Evolutionary conservation across 1,140 invertebrate species (phyloP).

Genomic region (Macrocentrus cingulum): DNA sequence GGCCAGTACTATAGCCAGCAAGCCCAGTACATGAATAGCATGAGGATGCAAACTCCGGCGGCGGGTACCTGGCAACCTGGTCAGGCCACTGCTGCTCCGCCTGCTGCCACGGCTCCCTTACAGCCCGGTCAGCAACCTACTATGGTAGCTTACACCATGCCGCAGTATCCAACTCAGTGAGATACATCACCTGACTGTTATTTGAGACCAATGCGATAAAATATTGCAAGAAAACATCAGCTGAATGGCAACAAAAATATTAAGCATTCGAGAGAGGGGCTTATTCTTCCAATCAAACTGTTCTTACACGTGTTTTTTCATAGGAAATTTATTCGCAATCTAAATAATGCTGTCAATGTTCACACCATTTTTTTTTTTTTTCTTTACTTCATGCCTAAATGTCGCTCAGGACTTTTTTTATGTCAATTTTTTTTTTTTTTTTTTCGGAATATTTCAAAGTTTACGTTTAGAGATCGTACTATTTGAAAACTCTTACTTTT

Average conservation of each 20-base stretch:
- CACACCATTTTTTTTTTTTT: no score
- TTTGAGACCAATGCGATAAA: background rate
- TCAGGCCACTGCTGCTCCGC: slow-evolving; percentile 55
- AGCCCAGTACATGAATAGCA: slow-evolving; percentile 59
- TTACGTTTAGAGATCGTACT: no score
- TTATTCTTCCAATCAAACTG: slow-evolving; percentile 11
- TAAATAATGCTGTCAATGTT: no score
- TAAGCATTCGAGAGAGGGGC: slow-evolving; percentile 10
- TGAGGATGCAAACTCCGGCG: slow-evolving; percentile 62
- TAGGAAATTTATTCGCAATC: no score
- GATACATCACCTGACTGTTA: slow-evolving; percentile 31
- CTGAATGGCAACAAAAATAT: slow-evolving; percentile 7
- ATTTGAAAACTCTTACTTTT: no score
- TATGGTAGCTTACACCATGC: slow-evolving; percentile 76
- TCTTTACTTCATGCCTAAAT: no score
- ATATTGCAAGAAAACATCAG: slow-evolving; percentile 4
- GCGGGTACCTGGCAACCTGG: slow-evolving; percentile 60
- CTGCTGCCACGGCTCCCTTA: slow-evolving; percentile 57
- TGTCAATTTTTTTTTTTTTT: no score
- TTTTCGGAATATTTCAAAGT: no score
- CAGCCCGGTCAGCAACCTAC: slow-evolving; percentile 63
- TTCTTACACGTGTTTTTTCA: slow-evolving; percentile 12
- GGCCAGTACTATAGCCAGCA: slow-evolving; percentile 64
- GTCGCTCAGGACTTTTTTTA: no score
- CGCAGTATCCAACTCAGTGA: slow-evolving; percentile 78